A percentile compares a stretch with the other conserved stretches of the same genome.
Conservation (phyloP, 2,113 vertebrate species). For the Sinocyclocheilus anophthalmus region DNA sequence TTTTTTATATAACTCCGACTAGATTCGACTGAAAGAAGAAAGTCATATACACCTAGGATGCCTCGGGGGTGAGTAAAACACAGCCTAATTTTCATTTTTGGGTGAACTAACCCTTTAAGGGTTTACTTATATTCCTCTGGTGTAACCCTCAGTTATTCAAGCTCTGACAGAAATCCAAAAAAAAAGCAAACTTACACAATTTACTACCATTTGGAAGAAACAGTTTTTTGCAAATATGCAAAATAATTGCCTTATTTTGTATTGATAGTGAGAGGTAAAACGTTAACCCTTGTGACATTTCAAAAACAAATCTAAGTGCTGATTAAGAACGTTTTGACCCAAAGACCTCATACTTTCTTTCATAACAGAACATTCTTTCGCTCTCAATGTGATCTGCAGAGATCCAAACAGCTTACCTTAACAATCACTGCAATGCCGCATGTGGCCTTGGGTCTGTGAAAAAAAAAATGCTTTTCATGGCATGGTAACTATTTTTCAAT, state of each 20-base stretch:
- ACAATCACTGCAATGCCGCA: slow-evolving; percentile 58
- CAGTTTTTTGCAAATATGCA: background rate
- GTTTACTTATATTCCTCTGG: too few species aligned
- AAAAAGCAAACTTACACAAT: too few species aligned
- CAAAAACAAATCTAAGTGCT: background rate
- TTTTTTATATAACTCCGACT: too few species aligned
- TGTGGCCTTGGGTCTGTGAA: slow-evolving; percentile 67
- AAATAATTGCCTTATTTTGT: background rate
- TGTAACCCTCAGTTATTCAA: too few species aligned
- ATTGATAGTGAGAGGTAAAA: background rate
- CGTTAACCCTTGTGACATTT: background rate
- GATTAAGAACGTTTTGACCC: background rate
- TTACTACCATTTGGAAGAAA: background rate
- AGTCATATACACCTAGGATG: too few species aligned
- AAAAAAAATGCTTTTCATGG: slow-evolving; percentile 61
- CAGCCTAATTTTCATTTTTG: too few species aligned
- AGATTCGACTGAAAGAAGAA: too few species aligned
- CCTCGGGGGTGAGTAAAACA: too few species aligned
- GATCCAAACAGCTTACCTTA: slow-evolving; percentile 46
- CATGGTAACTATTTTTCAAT: slow-evolving; percentile 70
- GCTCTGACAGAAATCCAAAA: too few species aligned
- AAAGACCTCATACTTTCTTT: slow-evolving; percentile 1
- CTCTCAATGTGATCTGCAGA: slow-evolving; percentile 48
- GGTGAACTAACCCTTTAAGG: too few species aligned
- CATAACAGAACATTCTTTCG: slow-evolving; percentile 25